A percentile compares a stretch with the other conserved stretches of the same genome.
Conservation (phyloP, 2,797 vertebrate genomes). For the Falco concolor region DNA sequence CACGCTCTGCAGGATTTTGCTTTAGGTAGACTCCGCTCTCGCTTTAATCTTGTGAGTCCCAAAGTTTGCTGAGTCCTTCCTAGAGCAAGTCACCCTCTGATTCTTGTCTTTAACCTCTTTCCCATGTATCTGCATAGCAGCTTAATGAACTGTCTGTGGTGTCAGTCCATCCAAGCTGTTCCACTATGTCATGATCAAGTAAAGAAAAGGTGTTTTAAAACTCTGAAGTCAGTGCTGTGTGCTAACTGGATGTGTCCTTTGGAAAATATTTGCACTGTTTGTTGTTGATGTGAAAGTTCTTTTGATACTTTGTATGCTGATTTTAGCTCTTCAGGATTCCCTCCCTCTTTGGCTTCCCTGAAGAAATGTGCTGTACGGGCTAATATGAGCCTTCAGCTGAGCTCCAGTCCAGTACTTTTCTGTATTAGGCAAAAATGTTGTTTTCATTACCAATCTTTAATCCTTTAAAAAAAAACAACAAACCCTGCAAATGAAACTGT, state of each 20-base stretch:
- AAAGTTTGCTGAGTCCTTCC: background rate
- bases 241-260: conserved; percentile 10
- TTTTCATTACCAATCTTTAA: conserved; percentile 64
- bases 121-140: background rate
- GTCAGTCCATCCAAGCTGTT: background rate
- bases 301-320: conserved; percentile 35
- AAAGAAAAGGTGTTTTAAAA: background rate
- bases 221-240: background rate
- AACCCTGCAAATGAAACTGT: background rate
- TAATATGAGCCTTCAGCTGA: conserved; percentile 28
- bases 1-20: background rate
- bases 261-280: conserved; percentile 50
- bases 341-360: background rate
- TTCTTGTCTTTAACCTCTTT: background rate
- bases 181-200: background rate
- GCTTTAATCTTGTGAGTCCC: background rate
- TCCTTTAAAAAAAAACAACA: background rate
- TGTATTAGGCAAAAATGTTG: conserved; percentile 68
- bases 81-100: background rate
- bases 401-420: conserved; percentile 59
- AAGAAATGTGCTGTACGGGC: background rate
- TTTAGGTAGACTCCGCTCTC: background rate
- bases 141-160: background rate
- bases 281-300: conserved; percentile 52
- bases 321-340: conserved; percentile 42